These are phyloP conservation scores for Chroicocephalus ridibundus DNA, from an alignment of 2,113 vertebrate genomes.

Conservation along the genomic window DNA sequence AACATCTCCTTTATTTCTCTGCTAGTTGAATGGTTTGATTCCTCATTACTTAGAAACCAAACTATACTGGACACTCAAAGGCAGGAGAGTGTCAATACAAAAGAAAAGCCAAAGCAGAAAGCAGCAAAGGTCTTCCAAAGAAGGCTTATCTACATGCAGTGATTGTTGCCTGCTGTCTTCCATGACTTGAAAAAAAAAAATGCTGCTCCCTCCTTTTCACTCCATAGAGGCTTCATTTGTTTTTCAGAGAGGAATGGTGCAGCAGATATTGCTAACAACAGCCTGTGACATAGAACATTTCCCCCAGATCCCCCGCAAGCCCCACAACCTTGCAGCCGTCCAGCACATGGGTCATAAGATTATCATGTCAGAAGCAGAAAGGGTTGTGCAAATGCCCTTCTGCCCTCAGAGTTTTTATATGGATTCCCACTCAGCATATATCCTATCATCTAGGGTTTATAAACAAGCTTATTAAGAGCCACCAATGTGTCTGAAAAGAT, in stretches of 20 bases:
- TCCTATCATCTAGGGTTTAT: not conserved
- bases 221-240: not conserved
- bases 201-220: not conserved
- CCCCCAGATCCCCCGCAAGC: not conserved
- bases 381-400: not conserved
- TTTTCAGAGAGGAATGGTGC: not conserved
- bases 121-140: not conserved
- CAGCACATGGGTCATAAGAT: not conserved
- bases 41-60: not conserved
- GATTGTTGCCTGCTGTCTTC: not conserved
- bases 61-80: not conserved
- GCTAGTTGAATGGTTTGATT: not conserved
- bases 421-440: not conserved
- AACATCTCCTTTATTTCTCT: not conserved
- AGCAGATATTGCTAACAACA: not conserved
- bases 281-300: not conserved
- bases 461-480: not conserved
- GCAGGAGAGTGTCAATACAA: not conserved
- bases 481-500: not conserved
- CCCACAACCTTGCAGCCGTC: rapidly evolving
- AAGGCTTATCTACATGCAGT: not conserved
- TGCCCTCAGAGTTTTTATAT: not conserved
- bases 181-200: not conserved
- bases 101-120: not conserved
- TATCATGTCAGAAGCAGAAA: not conserved